phyloP scores from a whole-genome alignment of 2,888 invertebrate genomes.

The Catocala sponsa region DNA sequence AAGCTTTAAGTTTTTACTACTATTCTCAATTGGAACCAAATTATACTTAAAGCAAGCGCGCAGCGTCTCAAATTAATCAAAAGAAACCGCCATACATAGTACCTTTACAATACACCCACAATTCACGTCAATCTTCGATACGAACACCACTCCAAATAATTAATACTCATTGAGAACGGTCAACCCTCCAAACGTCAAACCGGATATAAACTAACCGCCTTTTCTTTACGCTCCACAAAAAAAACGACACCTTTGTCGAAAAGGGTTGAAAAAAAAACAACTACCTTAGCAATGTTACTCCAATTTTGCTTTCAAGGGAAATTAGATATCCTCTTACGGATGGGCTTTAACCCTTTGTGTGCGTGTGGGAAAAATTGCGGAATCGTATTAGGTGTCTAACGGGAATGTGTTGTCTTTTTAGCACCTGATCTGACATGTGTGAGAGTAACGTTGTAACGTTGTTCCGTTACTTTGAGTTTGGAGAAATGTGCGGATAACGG shows the following conservation, averaged over 20 bases:
- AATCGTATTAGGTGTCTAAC: slow-evolving; percentile 62
- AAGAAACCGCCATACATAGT: slow-evolving; percentile 58
- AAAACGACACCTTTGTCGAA: slow-evolving; percentile 76
- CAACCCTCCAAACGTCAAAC: slow-evolving; percentile 81
- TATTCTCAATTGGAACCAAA: too few species aligned
- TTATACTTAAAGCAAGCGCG: neutral
- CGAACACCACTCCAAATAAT: slow-evolving; percentile 84
- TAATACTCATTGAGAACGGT: slow-evolving; percentile 83
- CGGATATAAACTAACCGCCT: slow-evolving; percentile 88
- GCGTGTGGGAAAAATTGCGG: slow-evolving; percentile 81
- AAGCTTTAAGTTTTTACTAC: too few species aligned
- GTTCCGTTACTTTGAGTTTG: slow-evolving; percentile 25
- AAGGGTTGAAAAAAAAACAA: slow-evolving; percentile 71
- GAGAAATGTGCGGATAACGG: slow-evolving; percentile 21
- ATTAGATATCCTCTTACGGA: slow-evolving; percentile 86
- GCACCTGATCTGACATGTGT: slow-evolving; percentile 59
- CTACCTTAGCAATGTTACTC: slow-evolving; percentile 83
- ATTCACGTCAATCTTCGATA: slow-evolving; percentile 60
- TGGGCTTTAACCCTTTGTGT: slow-evolving; percentile 78
- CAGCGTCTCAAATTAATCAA: slow-evolving; percentile 35
- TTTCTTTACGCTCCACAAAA: slow-evolving; percentile 83
- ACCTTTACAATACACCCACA: slow-evolving; percentile 66
- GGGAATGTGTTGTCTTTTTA: slow-evolving; percentile 51
- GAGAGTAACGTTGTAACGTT: slow-evolving; percentile 37
- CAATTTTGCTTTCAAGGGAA: slow-evolving; percentile 87